A percentile compares a stretch with the other conserved stretches of the same genome.
These are phyloP conservation scores for Setipinna tenuifilis DNA, from an alignment of 2,797 vertebrate genomes.

Conservation along the genomic window DNA sequence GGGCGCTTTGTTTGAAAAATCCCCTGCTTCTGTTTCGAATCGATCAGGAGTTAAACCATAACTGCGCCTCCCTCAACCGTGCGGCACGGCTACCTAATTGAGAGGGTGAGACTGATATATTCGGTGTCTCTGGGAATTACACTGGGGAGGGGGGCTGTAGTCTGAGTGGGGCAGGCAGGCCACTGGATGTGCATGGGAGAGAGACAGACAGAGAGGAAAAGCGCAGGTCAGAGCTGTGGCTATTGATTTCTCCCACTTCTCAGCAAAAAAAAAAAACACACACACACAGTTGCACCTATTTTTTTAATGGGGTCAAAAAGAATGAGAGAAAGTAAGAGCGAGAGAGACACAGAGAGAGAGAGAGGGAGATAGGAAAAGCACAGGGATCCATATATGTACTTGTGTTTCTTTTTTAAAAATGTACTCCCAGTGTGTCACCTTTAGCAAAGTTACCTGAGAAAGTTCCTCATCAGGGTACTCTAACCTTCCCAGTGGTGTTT, in stretches of 20 bases:
- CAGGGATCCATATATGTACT: neutral
- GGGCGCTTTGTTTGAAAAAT: slow-evolving; percentile 10
- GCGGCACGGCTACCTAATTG: neutral
- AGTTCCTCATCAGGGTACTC: neutral
- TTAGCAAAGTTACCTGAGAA: neutral
- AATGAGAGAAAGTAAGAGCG: neutral
- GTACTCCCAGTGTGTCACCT: neutral
- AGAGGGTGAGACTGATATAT: slow-evolving; percentile 25
- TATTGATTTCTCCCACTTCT: neutral
- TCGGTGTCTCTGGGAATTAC: slow-evolving; percentile 4
- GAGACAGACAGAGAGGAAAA: neutral
- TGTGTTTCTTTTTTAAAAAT: neutral
- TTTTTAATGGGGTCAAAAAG: slow-evolving; percentile 41
- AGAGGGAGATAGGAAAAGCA: neutral
- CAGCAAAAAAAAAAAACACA: neutral
- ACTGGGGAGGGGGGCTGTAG: neutral
- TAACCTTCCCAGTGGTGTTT: neutral
- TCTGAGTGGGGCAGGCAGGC: neutral
- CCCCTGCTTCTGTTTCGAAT: slow-evolving; percentile 8
- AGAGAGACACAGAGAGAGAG: neutral
- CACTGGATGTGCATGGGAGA: neutral
- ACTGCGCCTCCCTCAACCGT: neutral
- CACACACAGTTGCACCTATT: slow-evolving; percentile 8
- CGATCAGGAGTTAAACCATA: slow-evolving; percentile 21
- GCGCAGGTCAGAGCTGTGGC: neutral